Percentiles rank a stretch among this genome's conserved stretches.
These are phyloP conservation scores for Geopemphigus sp. DNA, from an alignment of 1,140 invertebrate species.

Conservation along the genomic window DNA sequence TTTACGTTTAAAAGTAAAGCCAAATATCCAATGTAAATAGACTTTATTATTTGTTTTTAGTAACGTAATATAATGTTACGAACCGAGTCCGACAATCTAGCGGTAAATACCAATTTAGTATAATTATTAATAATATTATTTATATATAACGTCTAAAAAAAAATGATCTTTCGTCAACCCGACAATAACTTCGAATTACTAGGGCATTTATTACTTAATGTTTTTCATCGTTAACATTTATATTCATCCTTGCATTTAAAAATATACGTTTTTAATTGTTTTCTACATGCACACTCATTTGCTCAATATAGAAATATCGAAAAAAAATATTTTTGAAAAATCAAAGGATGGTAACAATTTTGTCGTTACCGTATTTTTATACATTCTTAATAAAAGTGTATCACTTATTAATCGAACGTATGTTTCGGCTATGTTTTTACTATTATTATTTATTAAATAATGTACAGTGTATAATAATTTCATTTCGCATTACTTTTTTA, in stretches of 20 bases:
- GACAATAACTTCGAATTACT: background rate
- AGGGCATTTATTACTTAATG: constrained; percentile 40
- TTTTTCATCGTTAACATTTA: background rate
- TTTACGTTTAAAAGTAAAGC: constrained; percentile 1
- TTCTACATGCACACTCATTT: constrained; percentile 32
- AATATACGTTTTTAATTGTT: background rate
- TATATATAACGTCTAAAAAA: background rate
- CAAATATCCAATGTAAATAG: constrained; percentile 19
- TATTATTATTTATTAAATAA: constrained; percentile 33
- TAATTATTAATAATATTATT: background rate
- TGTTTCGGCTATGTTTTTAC: background rate
- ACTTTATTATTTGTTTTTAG: background rate
- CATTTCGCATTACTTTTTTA: constrained; percentile 10
- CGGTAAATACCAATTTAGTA: background rate
- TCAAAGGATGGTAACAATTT: constrained; percentile 23
- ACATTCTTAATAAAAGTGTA: background rate
- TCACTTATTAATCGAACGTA: constrained; percentile 4
- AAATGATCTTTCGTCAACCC: background rate
- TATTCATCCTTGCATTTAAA: background rate
- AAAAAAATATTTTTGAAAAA: background rate
- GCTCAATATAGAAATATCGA: constrained; percentile 3
- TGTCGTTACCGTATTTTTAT: constrained; percentile 21
- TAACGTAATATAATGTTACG: background rate
- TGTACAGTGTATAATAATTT: constrained; percentile 24
- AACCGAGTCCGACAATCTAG: background rate